Percentiles rank a stretch among this genome's conserved stretches.
phyloP scores from a whole-genome alignment of 2,113 vertebrate genomes.

The Himantopus leucocephalus region DNA sequence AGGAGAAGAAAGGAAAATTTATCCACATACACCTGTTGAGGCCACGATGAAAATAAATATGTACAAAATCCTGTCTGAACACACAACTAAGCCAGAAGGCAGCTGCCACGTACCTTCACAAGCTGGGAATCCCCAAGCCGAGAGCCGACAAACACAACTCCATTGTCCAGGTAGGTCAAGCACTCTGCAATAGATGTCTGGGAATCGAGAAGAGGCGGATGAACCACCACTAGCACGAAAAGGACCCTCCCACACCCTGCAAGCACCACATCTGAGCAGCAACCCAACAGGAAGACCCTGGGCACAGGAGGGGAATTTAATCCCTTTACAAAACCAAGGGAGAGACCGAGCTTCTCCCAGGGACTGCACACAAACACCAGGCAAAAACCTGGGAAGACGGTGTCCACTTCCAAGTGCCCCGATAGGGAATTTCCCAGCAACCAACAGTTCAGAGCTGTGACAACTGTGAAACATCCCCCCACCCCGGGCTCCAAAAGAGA shows the following conservation, averaged over 20 bases:
- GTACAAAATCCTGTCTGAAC: no score
- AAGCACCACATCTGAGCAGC: background rate
- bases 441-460: background rate
- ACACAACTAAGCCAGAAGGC: background rate
- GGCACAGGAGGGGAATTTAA: background rate
- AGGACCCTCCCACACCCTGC: background rate
- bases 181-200: slow-evolving; percentile 98
- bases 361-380: background rate
- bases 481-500: accelerated
- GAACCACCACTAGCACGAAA: background rate
- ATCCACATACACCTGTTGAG: background rate
- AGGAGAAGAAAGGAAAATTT: background rate
- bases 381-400: accelerated
- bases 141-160: slow-evolving; percentile 96
- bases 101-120: slow-evolving; percentile 82
- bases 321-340: background rate
- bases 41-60: accelerated
- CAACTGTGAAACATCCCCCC: background rate
- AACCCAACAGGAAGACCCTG: background rate
- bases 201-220: background rate
- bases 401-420: no score
- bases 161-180: slow-evolving; percentile 95
- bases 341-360: background rate
- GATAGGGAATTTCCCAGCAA: background rate
- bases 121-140: slow-evolving; percentile 96